Conservation (phyloP, 2,888 invertebrate species). For the Lasioglossum oenotherae region DNA sequence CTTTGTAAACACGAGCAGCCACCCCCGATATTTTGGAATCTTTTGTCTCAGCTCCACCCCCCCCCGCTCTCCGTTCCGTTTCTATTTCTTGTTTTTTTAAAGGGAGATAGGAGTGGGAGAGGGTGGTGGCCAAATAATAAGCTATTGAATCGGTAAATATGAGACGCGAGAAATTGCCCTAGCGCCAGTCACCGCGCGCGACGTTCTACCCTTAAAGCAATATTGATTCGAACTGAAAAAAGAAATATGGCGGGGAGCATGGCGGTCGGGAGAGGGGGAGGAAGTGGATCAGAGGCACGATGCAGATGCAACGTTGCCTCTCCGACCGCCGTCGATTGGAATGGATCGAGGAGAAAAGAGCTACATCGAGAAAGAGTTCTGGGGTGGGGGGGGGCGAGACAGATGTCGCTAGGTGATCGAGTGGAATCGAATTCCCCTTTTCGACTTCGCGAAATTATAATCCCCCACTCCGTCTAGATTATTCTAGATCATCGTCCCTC, state of each 20-base stretch:
- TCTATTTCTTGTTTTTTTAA: constrained; percentile 6
- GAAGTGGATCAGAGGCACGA: constrained; percentile 53
- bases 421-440: neutral
- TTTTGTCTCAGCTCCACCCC: neutral
- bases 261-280: neutral
- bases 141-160: constrained; percentile 34
- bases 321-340: constrained; percentile 64
- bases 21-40: constrained; percentile 9
- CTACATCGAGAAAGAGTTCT: neutral
- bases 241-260: constrained; percentile 13
- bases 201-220: constrained; percentile 20
- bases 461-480: neutral
- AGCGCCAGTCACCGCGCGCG: neutral
- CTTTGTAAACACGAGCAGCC: constrained; percentile 26
- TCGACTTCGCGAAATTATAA: neutral
- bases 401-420: neutral
- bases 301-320: constrained; percentile 64
- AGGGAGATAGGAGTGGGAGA: neutral
- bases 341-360: constrained; percentile 49
- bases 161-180: constrained; percentile 1
- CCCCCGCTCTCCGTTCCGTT: neutral
- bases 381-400: neutral
- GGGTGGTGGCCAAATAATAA: neutral
- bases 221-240: constrained; percentile 34
- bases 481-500: neutral